A percentile compares a stretch with the other conserved stretches of the same genome.
Conservation (phyloP, 2,888 invertebrate species). For the Tetragonisca angustula region DNA sequence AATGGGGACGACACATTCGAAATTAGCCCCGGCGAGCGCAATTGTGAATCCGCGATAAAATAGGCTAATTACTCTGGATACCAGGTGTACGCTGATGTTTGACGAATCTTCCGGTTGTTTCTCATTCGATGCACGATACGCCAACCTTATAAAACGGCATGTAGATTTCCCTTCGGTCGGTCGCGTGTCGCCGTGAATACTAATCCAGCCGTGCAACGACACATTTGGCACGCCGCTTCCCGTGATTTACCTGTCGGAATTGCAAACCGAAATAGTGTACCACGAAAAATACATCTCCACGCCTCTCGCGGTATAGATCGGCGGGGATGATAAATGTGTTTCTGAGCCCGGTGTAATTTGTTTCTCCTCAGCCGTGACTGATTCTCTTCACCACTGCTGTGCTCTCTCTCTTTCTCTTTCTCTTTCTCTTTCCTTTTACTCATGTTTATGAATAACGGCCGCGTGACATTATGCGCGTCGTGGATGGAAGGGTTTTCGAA, state of each 20-base stretch:
- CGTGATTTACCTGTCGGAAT: constrained; percentile 62
- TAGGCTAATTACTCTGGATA: constrained; percentile 38
- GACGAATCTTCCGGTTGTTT: constrained; percentile 37
- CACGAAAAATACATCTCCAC: constrained; percentile 24
- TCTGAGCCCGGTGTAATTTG: constrained; percentile 16
- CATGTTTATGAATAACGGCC: neutral
- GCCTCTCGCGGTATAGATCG: neutral
- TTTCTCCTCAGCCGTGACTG: neutral
- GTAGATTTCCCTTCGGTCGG: constrained; percentile 44
- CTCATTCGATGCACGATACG: constrained; percentile 47
- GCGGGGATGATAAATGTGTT: constrained; percentile 5
- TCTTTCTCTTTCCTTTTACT: neutral
- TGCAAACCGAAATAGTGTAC: constrained; percentile 38
- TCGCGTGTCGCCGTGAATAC: constrained; percentile 51
- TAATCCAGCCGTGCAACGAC: constrained; percentile 50
- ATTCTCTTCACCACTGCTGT: neutral
- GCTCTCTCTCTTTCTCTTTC: too few species aligned
- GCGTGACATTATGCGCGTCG: neutral
- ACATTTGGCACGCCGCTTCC: constrained; percentile 43
- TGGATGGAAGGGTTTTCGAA: neutral
- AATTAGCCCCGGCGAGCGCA: neutral
- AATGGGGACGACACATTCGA: neutral
- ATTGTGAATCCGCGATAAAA: constrained; percentile 9
- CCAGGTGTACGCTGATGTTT: constrained; percentile 21
- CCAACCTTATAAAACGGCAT: constrained; percentile 65